These are phyloP conservation scores for Phylloscopus trochilus DNA, from an alignment of 2,113 vertebrate species.

Conservation along the genomic window DNA sequence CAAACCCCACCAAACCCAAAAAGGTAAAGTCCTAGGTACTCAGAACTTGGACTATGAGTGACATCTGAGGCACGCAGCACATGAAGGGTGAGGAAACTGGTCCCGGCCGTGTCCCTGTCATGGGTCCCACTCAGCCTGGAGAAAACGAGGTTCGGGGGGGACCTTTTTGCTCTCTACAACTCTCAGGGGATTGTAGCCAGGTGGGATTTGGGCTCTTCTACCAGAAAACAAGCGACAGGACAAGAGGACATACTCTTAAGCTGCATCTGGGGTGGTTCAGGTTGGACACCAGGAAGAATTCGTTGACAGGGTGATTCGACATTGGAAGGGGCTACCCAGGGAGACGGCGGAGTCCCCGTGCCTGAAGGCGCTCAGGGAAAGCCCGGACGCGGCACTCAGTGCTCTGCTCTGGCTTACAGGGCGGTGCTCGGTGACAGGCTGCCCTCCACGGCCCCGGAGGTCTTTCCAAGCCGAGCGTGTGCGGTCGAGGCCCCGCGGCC, in stretches of 20 bases:
- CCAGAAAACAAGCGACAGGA: background rate
- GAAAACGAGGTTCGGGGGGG: background rate
- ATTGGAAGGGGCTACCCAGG: background rate
- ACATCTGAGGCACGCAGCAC: background rate
- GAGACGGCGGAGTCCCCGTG: background rate
- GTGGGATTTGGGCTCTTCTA: background rate
- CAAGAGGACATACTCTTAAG: background rate
- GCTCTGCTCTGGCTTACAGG: rapidly evolving
- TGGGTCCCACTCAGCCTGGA: background rate
- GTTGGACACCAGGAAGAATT: background rate
- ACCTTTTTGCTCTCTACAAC: background rate
- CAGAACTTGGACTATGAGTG: background rate
- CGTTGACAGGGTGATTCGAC: background rate
- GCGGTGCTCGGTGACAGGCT: background rate
- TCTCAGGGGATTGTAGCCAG: background rate
- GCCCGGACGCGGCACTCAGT: background rate
- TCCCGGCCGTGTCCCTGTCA: background rate
- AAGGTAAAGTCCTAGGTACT: background rate
- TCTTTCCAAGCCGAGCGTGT: rapidly evolving
- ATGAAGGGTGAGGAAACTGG: background rate
- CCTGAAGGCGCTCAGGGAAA: background rate
- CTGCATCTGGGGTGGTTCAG: background rate
- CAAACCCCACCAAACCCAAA: too few species aligned
- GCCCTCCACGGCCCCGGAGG: rapidly evolving
- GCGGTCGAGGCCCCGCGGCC: too few species aligned